These are phyloP conservation scores for Lepidostoma basale DNA, from an alignment of 1,140 invertebrate species.

Conservation along the genomic window DNA sequence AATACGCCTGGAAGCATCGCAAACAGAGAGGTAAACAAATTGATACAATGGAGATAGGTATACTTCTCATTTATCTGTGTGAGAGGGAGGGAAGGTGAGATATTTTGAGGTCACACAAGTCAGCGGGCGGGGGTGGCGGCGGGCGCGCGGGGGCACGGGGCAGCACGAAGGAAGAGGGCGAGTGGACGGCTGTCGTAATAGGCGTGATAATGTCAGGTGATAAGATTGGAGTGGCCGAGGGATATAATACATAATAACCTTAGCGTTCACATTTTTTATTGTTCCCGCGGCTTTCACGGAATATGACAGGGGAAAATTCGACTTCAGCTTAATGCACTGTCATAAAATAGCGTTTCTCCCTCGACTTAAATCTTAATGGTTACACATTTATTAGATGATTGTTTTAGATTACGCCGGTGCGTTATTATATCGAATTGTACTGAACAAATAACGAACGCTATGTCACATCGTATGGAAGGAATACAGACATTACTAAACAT, in stretches of 20 bases:
- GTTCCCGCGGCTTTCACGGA: constrained; percentile 36
- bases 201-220: constrained; percentile 43
- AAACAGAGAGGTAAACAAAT: constrained; percentile 32
- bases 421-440: background rate
- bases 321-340: constrained; percentile 21
- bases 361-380: constrained; percentile 3
- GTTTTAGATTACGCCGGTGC: background rate
- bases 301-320: constrained; percentile 26
- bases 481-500: no score
- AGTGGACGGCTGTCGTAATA: constrained; percentile 35
- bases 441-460: no score
- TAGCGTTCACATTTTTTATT: constrained; percentile 39
- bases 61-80: constrained; percentile 8
- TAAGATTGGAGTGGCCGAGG: constrained; percentile 42
- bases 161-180: background rate
- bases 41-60: constrained; percentile 22
- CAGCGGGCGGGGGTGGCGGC: background rate
- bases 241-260: constrained; percentile 45
- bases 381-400: constrained; percentile 25
- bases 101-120: constrained; percentile 19
- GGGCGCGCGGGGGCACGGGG: background rate
- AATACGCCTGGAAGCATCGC: constrained; percentile 13
- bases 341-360: constrained; percentile 5
- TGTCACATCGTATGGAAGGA: no score
- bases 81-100: constrained; percentile 16